Base-by-base conservation (phyloP, 2,113 vertebrate species). In the Athene noctua region DNA sequence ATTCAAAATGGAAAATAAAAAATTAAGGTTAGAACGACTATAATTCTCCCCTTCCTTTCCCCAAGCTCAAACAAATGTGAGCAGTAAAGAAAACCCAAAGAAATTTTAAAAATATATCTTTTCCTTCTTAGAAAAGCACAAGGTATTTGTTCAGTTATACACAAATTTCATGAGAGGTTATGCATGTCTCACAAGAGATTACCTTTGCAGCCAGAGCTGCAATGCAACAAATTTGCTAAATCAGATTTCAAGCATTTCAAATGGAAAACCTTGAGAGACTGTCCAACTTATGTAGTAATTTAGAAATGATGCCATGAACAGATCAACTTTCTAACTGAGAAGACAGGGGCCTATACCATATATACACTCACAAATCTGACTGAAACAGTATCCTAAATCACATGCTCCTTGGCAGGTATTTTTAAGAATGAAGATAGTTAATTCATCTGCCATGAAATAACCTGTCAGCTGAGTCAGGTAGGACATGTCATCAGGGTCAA, bases 201-300 rank as follows among this genome's bases (percentile, higher is more conserved):
- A 86, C 51, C 20, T 78, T 62, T 74, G 71, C 67, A 92, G 42
- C 26, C 58, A 71, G 38, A 74, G 23, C 65, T 86, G 79, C 75
- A 71, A 5, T 32, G 75, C n/a, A 88, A 96, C 65, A 52, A 40
- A 92, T 58, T 36, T 78, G 32, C 59, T 87, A 88, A 90, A 91
- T 84, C 86, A 88, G 36, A 91, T 86, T 94, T 94, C 63, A 72
- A 34, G 51, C 65, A 74, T 90, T 95, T 88, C 72, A 83, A 44
- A 83, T 26, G n/a, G 75, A 92, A 93, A 92, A 74, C 75, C 82
- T 79, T 57, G 47, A 88, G 75, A 88, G 23, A 36, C 23, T 32
- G 20, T 22, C 44, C 73, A 18, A 30, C n/a, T 51, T 73, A 25
- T 30, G 42, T 13, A 90, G 42, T 26, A 57, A 79, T 65, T 89